Conservation (phyloP, 2,797 vertebrate genomes). For the Eidolon dupreanum region DNA sequence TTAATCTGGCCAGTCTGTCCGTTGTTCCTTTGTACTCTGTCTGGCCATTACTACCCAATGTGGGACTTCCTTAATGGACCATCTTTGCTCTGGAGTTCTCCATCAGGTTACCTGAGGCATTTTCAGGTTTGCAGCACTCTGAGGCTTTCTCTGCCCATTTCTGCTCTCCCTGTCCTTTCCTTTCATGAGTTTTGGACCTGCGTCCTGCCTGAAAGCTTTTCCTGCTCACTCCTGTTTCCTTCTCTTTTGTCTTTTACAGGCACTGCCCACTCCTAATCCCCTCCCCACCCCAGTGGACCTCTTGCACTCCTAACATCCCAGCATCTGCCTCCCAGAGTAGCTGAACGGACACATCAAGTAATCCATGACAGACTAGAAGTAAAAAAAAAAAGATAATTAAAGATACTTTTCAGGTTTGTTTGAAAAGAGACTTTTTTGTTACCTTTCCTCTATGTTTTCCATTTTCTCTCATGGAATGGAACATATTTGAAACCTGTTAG, state of each 20-base stretch:
- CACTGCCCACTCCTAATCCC: not conserved
- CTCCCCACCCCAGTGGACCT: accelerated
- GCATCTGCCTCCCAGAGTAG: not conserved
- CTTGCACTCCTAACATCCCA: not conserved
- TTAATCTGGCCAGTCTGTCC: not conserved
- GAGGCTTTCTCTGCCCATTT: not conserved
- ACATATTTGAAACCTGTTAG: not conserved
- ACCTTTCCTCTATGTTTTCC: not conserved
- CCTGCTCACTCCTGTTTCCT: not conserved
- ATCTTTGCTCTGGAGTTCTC: not conserved
- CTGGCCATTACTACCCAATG: not conserved
- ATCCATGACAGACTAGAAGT: not conserved
- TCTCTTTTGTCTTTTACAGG: not conserved
- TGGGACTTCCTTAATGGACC: too few relatives aligned
- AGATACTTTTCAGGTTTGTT: not conserved
- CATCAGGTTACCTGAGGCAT: not conserved
- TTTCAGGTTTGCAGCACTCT: not conserved
- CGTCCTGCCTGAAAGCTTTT: not conserved
- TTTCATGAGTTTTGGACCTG: not conserved
- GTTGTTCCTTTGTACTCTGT: not conserved
- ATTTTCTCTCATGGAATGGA: not conserved
- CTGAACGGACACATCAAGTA: not conserved
- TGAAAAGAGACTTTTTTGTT: not conserved
- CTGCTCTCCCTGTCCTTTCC: not conserved
- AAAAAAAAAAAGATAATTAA: not conserved